Conservation (phyloP, 1,140 invertebrate genomes). For the Apis mellifera region DNA sequence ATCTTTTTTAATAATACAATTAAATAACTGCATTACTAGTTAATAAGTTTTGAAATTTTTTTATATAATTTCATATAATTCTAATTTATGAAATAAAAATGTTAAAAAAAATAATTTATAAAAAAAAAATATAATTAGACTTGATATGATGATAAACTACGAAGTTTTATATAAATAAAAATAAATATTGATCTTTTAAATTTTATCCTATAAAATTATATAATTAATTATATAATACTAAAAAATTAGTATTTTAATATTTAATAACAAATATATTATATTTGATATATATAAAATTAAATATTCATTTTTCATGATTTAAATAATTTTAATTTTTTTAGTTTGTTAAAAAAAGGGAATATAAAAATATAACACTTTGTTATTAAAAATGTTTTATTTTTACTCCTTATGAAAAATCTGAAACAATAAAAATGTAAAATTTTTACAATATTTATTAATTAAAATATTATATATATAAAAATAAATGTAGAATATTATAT, state of each 20-base stretch:
- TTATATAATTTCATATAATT: background rate
- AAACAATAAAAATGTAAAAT: constrained; percentile 40
- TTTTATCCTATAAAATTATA: too few relatives aligned
- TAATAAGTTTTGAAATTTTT: too few relatives aligned
- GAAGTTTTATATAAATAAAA: background rate
- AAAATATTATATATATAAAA: background rate
- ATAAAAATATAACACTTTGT: background rate
- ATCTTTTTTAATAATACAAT: background rate
- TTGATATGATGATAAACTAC: background rate
- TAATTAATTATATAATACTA: background rate
- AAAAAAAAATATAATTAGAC: background rate
- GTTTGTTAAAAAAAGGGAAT: background rate
- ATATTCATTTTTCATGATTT: background rate
- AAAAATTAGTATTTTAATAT: background rate
- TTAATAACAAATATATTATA: background rate
- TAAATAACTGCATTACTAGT: background rate
- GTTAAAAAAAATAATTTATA: background rate
- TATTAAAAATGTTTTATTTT: constrained; percentile 55
- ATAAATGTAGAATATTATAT: too few relatives aligned
- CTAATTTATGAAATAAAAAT: background rate
- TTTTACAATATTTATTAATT: background rate
- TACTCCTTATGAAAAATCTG: constrained; percentile 51
- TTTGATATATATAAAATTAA: background rate
- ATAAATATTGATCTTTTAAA: background rate
- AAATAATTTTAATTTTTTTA: background rate